phyloP scores from a whole-genome alignment of 2,888 invertebrate species.

The Eilema caniola region DNA sequence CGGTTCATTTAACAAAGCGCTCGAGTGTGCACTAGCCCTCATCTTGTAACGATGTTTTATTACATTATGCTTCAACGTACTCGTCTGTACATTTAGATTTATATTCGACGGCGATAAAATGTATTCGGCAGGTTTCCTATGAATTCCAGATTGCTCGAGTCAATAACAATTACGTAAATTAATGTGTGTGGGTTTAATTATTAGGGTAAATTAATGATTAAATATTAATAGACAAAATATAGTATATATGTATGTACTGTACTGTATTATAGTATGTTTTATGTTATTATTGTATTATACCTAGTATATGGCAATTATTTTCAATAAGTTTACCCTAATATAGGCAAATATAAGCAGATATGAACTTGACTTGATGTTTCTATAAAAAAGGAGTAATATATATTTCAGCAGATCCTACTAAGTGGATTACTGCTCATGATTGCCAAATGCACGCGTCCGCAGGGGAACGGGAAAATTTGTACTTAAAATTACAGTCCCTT shows the following conservation, averaged over 20 bases:
- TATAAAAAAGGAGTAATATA: neutral
- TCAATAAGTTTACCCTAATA: too few species aligned
- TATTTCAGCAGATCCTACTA: neutral
- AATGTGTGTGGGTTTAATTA: too few species aligned
- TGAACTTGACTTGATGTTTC: too few species aligned
- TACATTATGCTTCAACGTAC: conserved; percentile 51
- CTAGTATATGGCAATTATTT: too few species aligned
- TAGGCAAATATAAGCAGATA: too few species aligned
- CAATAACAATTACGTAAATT: neutral
- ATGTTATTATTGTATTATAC: too few species aligned
- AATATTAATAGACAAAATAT: too few species aligned
- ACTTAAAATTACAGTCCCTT: conserved; percentile 21
- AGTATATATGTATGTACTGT: too few species aligned
- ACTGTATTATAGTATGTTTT: too few species aligned
- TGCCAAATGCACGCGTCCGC: neutral
- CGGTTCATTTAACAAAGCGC: conserved; percentile 84
- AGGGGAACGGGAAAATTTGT: conserved; percentile 19
- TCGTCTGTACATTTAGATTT: conserved; percentile 38
- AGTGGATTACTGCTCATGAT: conserved; percentile 2
- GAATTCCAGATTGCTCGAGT: neutral
- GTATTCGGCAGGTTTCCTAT: neutral
- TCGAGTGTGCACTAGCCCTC: conserved; percentile 73
- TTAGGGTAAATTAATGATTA: too few species aligned
- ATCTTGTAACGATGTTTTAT: conserved; percentile 64
- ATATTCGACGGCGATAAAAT: conserved; percentile 31